phyloP scores from a whole-genome alignment of 2,797 vertebrate genomes.

The Enteromius unitaeniatus region DNA sequence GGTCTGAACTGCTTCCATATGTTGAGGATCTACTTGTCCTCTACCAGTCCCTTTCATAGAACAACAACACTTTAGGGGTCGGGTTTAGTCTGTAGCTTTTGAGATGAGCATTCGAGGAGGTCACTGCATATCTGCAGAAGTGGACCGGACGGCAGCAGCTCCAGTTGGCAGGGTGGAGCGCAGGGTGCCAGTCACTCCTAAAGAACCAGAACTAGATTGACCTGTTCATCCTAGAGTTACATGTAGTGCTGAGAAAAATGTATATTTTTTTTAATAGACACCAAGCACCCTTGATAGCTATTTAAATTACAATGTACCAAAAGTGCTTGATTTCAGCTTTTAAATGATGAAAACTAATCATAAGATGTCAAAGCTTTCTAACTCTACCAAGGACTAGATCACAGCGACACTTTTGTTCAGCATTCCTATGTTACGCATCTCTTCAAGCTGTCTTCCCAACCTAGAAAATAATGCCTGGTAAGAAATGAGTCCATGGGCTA shows the following conservation, averaged over 20 bases:
- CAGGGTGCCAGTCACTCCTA: constrained; percentile 7
- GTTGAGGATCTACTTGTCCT: constrained; percentile 24
- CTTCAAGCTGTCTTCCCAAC: constrained; percentile 42
- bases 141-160: constrained; percentile 9
- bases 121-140: constrained; percentile 37
- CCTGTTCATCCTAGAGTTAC: constrained; percentile 1
- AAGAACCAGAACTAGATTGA: not conserved
- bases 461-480: constrained; percentile 38
- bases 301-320: constrained; percentile 30
- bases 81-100: constrained; percentile 26
- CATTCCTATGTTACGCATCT: constrained; percentile 42
- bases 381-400: constrained; percentile 49
- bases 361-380: constrained; percentile 53
- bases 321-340: constrained; percentile 3
- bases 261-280: constrained; percentile 7
- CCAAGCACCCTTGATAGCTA: constrained; percentile 23
- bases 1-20: constrained; percentile 42
- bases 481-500: constrained; percentile 28
- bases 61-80: not conserved
- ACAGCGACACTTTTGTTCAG: constrained; percentile 52
- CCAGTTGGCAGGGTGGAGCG: constrained; percentile 27
- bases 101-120: constrained; percentile 17
- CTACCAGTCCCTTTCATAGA: constrained; percentile 22
- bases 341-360: constrained; percentile 23
- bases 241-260: not conserved